Conservation (phyloP, 2,113 vertebrate species). For the Pangasianodon hypophthalmus region DNA sequence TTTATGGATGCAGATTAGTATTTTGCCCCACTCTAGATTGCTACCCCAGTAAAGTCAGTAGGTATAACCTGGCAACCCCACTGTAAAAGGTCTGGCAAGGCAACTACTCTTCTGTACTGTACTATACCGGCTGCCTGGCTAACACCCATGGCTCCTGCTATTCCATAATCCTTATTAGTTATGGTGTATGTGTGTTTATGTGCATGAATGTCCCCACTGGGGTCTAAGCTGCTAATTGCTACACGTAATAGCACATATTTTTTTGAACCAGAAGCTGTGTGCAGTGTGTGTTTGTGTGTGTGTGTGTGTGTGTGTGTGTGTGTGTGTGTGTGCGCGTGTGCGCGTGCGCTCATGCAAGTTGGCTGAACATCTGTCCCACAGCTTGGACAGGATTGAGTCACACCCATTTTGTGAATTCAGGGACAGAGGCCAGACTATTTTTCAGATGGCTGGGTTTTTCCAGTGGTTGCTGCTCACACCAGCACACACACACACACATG, state of each 20-base stretch:
- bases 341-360: conserved; percentile 13
- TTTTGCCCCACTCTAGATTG: neutral
- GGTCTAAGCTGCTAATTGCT: conserved; percentile 67
- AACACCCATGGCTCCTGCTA: conserved; percentile 24
- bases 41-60: neutral
- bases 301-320: conserved; percentile 35
- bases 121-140: neutral
- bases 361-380: conserved; percentile 60
- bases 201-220: conserved; percentile 33
- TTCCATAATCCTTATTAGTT: conserved; percentile 33
- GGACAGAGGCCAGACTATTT: conserved; percentile 38
- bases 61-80: neutral
- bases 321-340: conserved; percentile 7
- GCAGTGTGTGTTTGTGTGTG: conserved; percentile 17
- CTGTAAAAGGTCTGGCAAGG: neutral
- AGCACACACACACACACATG: neutral
- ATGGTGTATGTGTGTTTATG: conserved; percentile 16
- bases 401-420: conserved; percentile 26
- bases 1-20: neutral
- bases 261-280: conserved; percentile 30
- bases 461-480: neutral
- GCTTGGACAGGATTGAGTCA: conserved; percentile 34
- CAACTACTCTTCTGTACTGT: neutral
- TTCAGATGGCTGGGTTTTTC: conserved; percentile 39
- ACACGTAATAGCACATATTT: conserved; percentile 58